Conservation (phyloP, 2,113 vertebrate genomes). For the Romanogobio albipinnatus region DNA sequence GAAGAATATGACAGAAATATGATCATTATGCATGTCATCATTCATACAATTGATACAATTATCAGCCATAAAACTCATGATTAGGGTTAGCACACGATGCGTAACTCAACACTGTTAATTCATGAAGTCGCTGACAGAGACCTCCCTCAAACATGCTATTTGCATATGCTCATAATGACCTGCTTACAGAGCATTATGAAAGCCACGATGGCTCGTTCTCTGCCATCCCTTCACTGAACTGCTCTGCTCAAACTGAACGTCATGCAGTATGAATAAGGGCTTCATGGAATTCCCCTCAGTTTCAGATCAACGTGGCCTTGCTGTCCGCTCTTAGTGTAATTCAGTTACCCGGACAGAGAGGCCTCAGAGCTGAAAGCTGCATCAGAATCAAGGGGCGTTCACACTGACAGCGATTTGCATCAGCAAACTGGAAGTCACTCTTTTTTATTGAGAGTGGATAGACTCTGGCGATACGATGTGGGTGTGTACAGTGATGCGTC, state of each 20-base stretch:
- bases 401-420: conserved; percentile 17
- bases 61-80: conserved; percentile 36
- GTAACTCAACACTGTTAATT: conserved; percentile 35
- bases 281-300: conserved; percentile 40
- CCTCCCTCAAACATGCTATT: conserved; percentile 51
- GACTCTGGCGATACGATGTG: not conserved
- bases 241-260: conserved; percentile 8
- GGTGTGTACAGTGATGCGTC: not conserved
- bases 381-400: conserved; percentile 30
- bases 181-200: conserved; percentile 72
- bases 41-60: conserved; percentile 18
- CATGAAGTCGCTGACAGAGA: conserved; percentile 42
- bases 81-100: conserved; percentile 43
- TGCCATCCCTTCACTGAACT: conserved; percentile 42
- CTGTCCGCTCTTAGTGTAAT: conserved; percentile 44
- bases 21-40: conserved; percentile 53
- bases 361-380: conserved; percentile 45
- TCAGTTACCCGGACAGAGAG: conserved; percentile 46
- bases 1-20: conserved; percentile 60
- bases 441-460: not conserved
- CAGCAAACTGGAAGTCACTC: not conserved
- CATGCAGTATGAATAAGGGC: conserved; percentile 49
- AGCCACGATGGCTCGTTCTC: conserved; percentile 50
- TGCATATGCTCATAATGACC: conserved; percentile 71
- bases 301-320: conserved; percentile 47